Percentiles rank a stretch among this genome's conserved stretches.
Evolutionary conservation across 1,140 invertebrate genomes (phyloP).

Genomic region (Trichonephila inaurata): DNA sequence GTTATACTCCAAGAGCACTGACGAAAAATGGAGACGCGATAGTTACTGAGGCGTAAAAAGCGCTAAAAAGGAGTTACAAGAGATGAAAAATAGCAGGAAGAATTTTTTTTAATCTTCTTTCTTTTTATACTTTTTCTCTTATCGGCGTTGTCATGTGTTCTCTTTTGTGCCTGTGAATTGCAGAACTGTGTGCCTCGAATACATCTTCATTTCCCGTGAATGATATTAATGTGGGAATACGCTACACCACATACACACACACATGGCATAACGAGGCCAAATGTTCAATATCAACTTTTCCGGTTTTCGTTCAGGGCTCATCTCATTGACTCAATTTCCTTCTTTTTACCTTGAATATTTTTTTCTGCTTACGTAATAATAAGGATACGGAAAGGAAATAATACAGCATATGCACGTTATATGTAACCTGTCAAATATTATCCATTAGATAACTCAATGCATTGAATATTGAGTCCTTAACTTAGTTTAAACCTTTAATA

Average conservation of each 20-base stretch:
- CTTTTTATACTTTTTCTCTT: neutral
- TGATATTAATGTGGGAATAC: conserved; percentile 50
- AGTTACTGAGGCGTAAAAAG: conserved; percentile 61
- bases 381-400: too few relatives aligned
- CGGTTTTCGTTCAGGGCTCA: neutral
- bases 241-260: neutral
- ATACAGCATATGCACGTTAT: too few relatives aligned
- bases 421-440: too few relatives aligned
- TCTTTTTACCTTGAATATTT: neutral
- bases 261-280: neutral
- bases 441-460: too few relatives aligned
- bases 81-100: conserved; percentile 64
- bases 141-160: conserved; percentile 20
- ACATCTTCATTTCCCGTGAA: conserved; percentile 44
- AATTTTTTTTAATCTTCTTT: neutral
- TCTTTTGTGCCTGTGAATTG: conserved; percentile 38
- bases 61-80: conserved; percentile 53
- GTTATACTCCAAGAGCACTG: conserved; percentile 29
- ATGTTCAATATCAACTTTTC: neutral
- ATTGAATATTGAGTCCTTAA: too few relatives aligned
- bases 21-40: conserved; percentile 64
- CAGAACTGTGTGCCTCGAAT: conserved; percentile 28
- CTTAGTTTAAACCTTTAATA: too few relatives aligned
- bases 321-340: neutral
- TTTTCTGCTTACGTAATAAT: neutral